These are phyloP conservation scores for Gallirallus australis DNA, from an alignment of 2,797 vertebrate species.

Conservation along the genomic window DNA sequence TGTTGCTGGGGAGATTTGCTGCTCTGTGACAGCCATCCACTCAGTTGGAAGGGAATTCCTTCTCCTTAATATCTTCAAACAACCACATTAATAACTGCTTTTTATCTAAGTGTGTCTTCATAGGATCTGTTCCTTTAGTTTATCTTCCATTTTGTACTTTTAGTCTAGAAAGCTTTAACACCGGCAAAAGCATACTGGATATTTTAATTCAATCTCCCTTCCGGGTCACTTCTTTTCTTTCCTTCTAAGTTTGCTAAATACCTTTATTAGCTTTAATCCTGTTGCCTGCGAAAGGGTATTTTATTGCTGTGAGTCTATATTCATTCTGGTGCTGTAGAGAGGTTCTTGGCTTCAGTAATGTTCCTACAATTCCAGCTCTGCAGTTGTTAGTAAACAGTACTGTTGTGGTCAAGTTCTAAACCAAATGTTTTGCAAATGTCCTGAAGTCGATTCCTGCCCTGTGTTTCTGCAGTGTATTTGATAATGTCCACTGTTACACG, in stretches of 20 bases:
- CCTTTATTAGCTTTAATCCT: neutral
- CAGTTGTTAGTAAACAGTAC: slow-evolving; percentile 31
- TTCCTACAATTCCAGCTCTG: neutral
- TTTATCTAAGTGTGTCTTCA: neutral
- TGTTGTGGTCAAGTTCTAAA: neutral
- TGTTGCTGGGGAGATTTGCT: neutral
- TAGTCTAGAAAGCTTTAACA: neutral
- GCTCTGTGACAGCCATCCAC: neutral
- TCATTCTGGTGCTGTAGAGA: neutral
- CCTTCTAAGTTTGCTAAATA: slow-evolving; percentile 2
- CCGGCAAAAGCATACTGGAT: neutral
- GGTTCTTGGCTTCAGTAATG: neutral
- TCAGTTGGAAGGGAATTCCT: neutral
- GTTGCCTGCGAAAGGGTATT: slow-evolving; percentile 5
- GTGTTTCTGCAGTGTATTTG: neutral
- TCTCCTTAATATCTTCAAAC: neutral
- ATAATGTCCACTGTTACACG: neutral
- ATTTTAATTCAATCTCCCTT: neutral
- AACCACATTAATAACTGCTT: neutral
- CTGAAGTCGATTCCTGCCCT: neutral
- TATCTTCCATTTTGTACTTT: neutral
- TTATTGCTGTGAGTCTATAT: neutral
- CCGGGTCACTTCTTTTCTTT: neutral
- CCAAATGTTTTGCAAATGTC: neutral
- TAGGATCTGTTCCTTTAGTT: neutral